Percentiles rank a stretch among this genome's conserved stretches.
These are phyloP conservation scores for Anneissia japonica DNA, from an alignment of 35 echinoderm and acorn worm genomes.

Conservation along the genomic window DNA sequence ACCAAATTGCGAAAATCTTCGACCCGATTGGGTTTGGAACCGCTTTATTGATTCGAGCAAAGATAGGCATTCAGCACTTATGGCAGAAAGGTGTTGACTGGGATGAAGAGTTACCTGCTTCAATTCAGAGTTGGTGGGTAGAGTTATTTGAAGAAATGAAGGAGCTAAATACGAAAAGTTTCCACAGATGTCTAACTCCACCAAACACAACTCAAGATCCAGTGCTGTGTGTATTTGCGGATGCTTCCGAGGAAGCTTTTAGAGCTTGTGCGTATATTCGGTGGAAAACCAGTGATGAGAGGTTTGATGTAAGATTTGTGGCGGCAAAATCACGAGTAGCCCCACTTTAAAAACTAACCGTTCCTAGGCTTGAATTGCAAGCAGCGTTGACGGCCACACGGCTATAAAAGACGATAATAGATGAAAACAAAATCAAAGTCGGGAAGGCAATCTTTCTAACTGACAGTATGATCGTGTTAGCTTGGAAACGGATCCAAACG, in stretches of 20 bases:
- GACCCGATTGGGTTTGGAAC: conserved; percentile 61
- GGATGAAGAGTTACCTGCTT: conserved; percentile 25
- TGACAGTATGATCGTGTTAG: conserved; percentile 48
- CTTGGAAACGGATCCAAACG: conserved; percentile 35
- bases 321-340: conserved; percentile 46
- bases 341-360: conserved; percentile 39
- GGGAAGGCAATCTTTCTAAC: conserved; percentile 38
- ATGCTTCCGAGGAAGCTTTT: conserved; percentile 62
- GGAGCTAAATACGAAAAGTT: conserved; percentile 9
- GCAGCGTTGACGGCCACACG: conserved; percentile 32
- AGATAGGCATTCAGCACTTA: conserved; percentile 61
- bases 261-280: conserved; percentile 45
- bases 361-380: conserved; percentile 60
- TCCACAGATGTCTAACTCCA: conserved; percentile 40
- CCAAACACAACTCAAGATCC: background rate
- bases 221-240: conserved; percentile 46
- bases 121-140: background rate
- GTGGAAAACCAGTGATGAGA: conserved; percentile 10
- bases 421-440: conserved; percentile 29
- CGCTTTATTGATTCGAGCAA: conserved; percentile 53
- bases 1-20: conserved; percentile 40
- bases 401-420: background rate
- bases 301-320: conserved; percentile 35
- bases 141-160: conserved; percentile 54
- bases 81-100: conserved; percentile 56